Base-by-base conservation (phyloP, 2,113 vertebrate genomes). In the Furnarius figulus region DNA sequence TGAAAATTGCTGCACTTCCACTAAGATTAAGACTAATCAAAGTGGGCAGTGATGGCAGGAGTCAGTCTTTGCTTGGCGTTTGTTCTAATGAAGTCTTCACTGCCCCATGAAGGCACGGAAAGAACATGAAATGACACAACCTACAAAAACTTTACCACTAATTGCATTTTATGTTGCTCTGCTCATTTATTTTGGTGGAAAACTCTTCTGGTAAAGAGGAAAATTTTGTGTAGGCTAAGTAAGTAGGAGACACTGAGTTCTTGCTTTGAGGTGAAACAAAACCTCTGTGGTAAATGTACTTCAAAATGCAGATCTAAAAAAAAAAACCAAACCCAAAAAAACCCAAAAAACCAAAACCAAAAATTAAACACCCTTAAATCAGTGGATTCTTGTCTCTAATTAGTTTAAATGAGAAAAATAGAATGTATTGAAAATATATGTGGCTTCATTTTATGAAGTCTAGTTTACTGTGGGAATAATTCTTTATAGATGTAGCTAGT, bases 21-120 rank as follows among this genome's bases (percentile, higher is more conserved):
- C 90, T 27, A 21, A 92, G 88, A 95, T 94, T 93, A 90, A 93
- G 88, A 61, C 74, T 93, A 94, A 92, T 96, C 93, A 27, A 87
- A 96, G 88, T 52, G 80, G 92, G 82, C 96, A 91, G 87, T 63
- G 75, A 88, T 87, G 80, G 75, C 65, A 68, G 83, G 88, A 87
- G 79, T 61, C 0, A 8, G 72, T 59, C 88, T 87, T 74, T 62
- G 78, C 75, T 77, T 75, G 61, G 74, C 92, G 70, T 72, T 65
- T 56, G 40, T 75, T 96, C 92, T 87, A 94, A 86, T 53, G 49
- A 86, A 96, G 85, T n/a, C 85, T 90, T 86, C 8, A 17, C 68
- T 94, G 79, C 72, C 83, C 37, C 19, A 14, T 49, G 73, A 91
- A 96, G 80, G 88, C 68, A 42, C 2, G 3, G 85, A 92, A 92